Base-by-base conservation (phyloP, 2,113 vertebrate genomes). In the Excalfactoria chinensis region DNA sequence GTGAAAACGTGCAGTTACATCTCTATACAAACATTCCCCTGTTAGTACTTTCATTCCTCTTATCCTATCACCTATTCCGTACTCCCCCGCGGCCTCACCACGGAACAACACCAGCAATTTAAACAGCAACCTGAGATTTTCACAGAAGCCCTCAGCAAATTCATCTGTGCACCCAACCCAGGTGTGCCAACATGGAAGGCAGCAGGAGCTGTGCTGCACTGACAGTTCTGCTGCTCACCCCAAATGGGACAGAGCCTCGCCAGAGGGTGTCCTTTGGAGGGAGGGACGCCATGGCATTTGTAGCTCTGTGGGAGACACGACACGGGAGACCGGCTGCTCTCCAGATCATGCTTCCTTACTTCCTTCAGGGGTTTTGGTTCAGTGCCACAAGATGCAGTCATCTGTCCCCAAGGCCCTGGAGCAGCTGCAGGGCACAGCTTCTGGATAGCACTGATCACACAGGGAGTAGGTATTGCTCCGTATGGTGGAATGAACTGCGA, bases 381-480 rank as follows among this genome's bases (percentile, higher is more conserved):
- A 1, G 30, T 69, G 89, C 18, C 59, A 76, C 76, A 58, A 0
- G 0, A 41, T 64, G 59, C 3, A 51, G 68, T 60, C 73, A 88
- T 15, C 53, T 78, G 84, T 78, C 35, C 32, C 3, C 0, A 3
- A 78, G 58, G 35, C 63, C 74, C 21, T n/a, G 8, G 62, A 82
- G 34, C 77, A 89, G 94, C 75, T 89, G 75, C 60, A 71, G 72
- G 69, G 56, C 70, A 69, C 84, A 75, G n/a, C 35, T 30, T 62
- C 41, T 7, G 1, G 28, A 59, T 9, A 37, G 23, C 9, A 1
- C 41, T 30, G 43, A 3, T 14, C 53, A 13, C 0, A 0, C 19
- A 30, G 2, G 28, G 40, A 55, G 37, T 13, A 7, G 16, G 16
- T 6, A 48, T 4, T 58, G 30, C 40, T 25, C 21, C 19, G 14